Percentiles rank a stretch among this genome's conserved stretches.
phyloP scores from a whole-genome alignment of 2,888 invertebrate species.

The Dynastes tityus region DNA sequence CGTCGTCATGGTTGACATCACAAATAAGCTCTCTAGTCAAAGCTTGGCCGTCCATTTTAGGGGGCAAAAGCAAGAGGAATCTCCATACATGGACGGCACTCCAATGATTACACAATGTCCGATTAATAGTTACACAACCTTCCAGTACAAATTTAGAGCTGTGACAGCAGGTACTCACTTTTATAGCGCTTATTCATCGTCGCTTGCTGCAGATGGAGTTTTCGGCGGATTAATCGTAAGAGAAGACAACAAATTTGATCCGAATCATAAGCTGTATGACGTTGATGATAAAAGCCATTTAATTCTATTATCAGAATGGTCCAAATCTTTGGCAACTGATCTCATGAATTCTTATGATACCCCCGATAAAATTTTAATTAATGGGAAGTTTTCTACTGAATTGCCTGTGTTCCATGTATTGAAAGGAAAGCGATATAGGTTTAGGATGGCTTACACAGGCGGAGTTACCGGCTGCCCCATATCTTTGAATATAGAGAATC shows the following conservation, averaged over 20 bases:
- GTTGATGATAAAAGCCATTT: constrained; percentile 81
- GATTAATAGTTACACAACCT: constrained; percentile 78
- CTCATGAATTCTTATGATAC: constrained; percentile 70
- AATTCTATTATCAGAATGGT: constrained; percentile 81
- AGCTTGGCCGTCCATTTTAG: constrained; percentile 85
- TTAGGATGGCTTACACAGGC: constrained; percentile 79
- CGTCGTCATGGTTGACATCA: constrained; percentile 81
- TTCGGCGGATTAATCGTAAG: constrained; percentile 82
- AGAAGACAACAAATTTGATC: constrained; percentile 76
- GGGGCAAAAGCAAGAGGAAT: constrained; percentile 78
- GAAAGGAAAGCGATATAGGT: constrained; percentile 77
- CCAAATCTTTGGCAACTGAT: constrained; percentile 69
- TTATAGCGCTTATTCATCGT: constrained; percentile 82
- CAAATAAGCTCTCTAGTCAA: constrained; percentile 80
- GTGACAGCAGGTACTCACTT: constrained; percentile 80
- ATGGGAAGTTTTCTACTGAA: constrained; percentile 68
- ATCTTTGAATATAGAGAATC: constrained; percentile 78
- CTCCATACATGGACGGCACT: constrained; percentile 84
- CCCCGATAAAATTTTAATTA: constrained; percentile 74
- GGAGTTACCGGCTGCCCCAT: constrained; percentile 81
- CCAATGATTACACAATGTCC: constrained; percentile 86
- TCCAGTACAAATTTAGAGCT: constrained; percentile 82
- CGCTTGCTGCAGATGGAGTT: constrained; percentile 79
- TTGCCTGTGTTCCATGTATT: constrained; percentile 71
- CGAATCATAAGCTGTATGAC: constrained; percentile 78